Conservation (phyloP, 2,888 invertebrate species). For the Apantesis nais region DNA sequence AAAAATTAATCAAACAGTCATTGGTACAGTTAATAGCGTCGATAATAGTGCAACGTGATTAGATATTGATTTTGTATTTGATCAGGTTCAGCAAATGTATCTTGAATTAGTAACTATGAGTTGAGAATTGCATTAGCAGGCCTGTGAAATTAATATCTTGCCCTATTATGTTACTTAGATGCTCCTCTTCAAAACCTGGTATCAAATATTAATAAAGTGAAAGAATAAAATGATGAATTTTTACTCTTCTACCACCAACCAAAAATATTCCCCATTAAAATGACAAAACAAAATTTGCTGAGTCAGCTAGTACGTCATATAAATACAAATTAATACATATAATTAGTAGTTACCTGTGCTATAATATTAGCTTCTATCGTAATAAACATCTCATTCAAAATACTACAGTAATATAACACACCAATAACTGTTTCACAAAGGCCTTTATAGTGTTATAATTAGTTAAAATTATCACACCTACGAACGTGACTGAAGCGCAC, state of each 20-base stretch:
- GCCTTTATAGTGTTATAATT: constrained; percentile 14
- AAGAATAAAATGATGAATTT: not conserved
- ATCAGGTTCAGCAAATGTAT: not conserved
- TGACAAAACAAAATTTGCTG: no score
- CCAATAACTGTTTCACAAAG: constrained; percentile 4
- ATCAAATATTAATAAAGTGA: not conserved
- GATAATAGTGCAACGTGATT: not conserved
- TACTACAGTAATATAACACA: not conserved
- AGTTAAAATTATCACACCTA: constrained; percentile 21
- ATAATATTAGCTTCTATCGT: not conserved
- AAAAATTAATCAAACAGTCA: not conserved
- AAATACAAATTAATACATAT: not conserved
- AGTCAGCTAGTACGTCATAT: not conserved
- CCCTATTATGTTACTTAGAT: not conserved
- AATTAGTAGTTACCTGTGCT: not conserved
- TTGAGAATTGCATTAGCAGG: not conserved
- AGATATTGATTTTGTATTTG: not conserved
- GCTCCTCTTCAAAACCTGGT: not conserved
- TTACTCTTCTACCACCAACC: no score
- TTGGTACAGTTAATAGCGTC: not conserved
- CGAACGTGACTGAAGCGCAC: constrained; percentile 17
- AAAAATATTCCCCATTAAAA: no score
- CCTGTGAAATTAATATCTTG: not conserved
- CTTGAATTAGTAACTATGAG: not conserved
- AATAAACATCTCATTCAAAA: not conserved